These are phyloP conservation scores for Listrodromus nycthemerus DNA, from an alignment of 2,888 invertebrate species.

Conservation along the genomic window DNA sequence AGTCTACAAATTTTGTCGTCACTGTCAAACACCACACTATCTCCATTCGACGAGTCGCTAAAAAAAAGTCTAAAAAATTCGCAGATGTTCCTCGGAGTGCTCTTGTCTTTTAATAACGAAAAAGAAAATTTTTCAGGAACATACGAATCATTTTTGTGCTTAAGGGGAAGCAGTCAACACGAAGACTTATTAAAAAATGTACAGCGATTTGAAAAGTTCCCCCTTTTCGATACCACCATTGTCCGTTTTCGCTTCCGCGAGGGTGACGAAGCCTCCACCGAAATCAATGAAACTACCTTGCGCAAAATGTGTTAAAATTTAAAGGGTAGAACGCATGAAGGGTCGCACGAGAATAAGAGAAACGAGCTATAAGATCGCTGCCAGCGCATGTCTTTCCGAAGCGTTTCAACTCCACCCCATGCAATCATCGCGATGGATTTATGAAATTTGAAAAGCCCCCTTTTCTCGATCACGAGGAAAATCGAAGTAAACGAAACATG, in stretches of 20 bases:
- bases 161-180: no score
- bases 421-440: neutral
- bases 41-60: neutral
- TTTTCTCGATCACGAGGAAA: neutral
- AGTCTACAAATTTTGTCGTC: neutral
- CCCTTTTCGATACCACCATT: neutral
- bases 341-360: neutral
- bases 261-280: neutral
- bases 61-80: no score
- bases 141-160: no score
- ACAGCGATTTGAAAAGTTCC: neutral
- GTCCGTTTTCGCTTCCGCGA: neutral
- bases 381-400: slow-evolving; percentile 6
- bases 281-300: slow-evolving; percentile 12
- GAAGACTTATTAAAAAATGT: neutral
- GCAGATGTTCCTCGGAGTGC: no score
- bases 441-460: neutral
- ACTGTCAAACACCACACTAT: neutral
- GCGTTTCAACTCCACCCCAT: neutral
- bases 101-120: no score
- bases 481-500: neutral
- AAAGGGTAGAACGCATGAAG: neutral
- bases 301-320: neutral
- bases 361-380: neutral
- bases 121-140: no score